Evolutionary conservation across 2,888 invertebrate species (phyloP), one percentile per base, ranked within the genome.

Genomic region (Eudemis profundana): DNA sequence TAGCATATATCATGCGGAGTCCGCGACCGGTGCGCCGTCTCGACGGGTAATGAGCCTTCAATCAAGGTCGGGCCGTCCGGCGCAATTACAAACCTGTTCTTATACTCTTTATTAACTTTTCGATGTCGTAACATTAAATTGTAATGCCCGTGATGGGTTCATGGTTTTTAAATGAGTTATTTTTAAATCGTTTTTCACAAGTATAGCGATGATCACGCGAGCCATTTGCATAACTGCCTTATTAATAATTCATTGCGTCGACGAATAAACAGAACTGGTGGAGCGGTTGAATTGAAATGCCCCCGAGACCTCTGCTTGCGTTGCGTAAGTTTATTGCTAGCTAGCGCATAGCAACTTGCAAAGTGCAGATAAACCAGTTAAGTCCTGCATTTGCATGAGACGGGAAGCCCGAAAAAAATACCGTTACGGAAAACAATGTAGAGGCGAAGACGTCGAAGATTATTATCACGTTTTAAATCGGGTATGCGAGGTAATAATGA

Each of bases 1-100:
- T 86, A 78, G 83, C 87, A 90, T 91, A 90, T 90, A 90, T 91
- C 90, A 90, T 89, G 87, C 84, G 79, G 86, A 83, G 84, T 86
- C 81, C 76, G 77, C 76, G 82, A 85, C 86, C 86, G 87, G 86
- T 87, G 84, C 76, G 75, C 79, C 82, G 85, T 79, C 71, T 77
- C 75, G 73, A n/a, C 79, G 75, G 78, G 29, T 89, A 89, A 90
- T 89, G 88, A 89, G 87, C 83, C 87, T 89, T 89, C 89, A 90
- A 90, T 91, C 90, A 90, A 91, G 90, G 90, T 89, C 89, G 83
- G 78, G 72, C 79, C 79, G 14, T 47, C 74, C 70, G 76, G 76
- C 77, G 79, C 78, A 84, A 81, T 84, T 84, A 82, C 78, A 80
- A 74, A 72, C 73, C 69, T 74, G 72, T 77, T 77, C 75, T 73